Evolutionary conservation across 37 sponge, comb jelly and placozoan genomes (phyloP).

Genomic region (Bolinopsis microptera): DNA sequence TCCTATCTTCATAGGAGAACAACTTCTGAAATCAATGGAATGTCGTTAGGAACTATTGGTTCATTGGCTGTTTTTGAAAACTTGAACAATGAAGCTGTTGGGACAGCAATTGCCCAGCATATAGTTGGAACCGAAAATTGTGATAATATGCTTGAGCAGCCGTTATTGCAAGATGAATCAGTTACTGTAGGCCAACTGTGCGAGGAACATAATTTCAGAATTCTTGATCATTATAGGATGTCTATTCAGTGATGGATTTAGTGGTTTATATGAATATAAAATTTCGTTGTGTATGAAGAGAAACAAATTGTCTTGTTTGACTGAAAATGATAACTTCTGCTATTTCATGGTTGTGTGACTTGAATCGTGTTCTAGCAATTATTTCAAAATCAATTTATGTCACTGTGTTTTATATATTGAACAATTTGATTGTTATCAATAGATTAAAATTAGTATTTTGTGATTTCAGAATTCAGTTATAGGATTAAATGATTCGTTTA

Average conservation of each 20-base stretch:
- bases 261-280: background rate
- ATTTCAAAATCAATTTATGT: no score
- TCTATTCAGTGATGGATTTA: background rate
- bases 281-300: no score
- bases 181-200: constrained; percentile 16
- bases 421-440: no score
- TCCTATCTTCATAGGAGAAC: background rate
- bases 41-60: background rate
- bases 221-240: constrained; percentile 11
- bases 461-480: no score
- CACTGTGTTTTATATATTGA: no score
- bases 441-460: no score
- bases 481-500: no score
- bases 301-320: no score
- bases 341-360: no score
- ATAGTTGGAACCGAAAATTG: background rate
- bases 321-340: no score
- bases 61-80: background rate
- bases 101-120: background rate
- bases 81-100: background rate
- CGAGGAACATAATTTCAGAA: background rate
- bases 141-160: background rate
- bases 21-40: background rate
- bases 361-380: no score
- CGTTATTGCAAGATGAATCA: constrained; percentile 30